These are phyloP conservation scores for Stegastes partitus DNA, from an alignment of 2,113 vertebrate genomes.

Conservation along the genomic window DNA sequence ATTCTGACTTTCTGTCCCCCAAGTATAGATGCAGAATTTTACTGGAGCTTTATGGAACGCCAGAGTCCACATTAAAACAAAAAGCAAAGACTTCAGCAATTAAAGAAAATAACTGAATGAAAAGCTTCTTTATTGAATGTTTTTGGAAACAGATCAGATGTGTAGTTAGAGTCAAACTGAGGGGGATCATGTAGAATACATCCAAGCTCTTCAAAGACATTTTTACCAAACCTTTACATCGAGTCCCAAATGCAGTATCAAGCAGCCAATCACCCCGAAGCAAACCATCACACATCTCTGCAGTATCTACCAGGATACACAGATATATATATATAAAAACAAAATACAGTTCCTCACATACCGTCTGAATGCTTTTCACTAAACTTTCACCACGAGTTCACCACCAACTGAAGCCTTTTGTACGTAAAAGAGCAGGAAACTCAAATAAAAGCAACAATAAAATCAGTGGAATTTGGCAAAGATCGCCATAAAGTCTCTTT, in stretches of 20 bases:
- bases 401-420: conserved; percentile 23
- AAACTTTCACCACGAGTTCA: conserved; percentile 5
- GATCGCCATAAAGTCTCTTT: conserved; percentile 5
- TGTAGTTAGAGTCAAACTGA: conserved; percentile 30
- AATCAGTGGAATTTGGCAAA: conserved; percentile 37
- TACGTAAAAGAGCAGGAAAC: neutral
- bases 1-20: neutral
- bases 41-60: neutral
- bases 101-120: conserved; percentile 24
- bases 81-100: neutral
- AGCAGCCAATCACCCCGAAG: neutral
- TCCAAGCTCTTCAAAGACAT: conserved; percentile 45
- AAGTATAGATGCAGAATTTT: neutral
- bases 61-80: neutral
- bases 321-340: conserved; percentile 34
- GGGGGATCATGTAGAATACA: conserved; percentile 37
- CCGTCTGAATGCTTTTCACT: conserved; percentile 26
- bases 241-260: conserved; percentile 10
- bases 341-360: conserved; percentile 52
- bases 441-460: neutral
- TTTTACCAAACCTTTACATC: conserved; percentile 19
- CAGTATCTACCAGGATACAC: conserved; percentile 24
- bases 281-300: neutral
- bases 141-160: conserved; percentile 42
- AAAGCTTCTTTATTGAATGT: conserved; percentile 62